Conservation (phyloP, 2,888 invertebrate genomes). For the Diaperis boleti region DNA sequence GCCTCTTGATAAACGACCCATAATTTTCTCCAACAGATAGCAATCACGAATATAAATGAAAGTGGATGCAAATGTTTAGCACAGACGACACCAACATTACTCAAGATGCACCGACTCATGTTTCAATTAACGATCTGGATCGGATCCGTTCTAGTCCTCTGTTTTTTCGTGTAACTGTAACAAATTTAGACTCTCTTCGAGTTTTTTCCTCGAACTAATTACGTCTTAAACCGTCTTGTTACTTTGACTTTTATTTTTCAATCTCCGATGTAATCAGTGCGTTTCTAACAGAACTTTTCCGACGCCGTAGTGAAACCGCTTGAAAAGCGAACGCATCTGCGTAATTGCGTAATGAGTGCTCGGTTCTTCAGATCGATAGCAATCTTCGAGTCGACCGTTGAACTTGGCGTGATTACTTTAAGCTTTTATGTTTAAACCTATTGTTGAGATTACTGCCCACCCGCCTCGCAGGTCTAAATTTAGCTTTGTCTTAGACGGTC, state of each 20-base stretch:
- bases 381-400: slow-evolving; percentile 22
- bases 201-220: slow-evolving; percentile 7
- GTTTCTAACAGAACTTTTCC: not conserved
- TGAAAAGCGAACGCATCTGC: slow-evolving; percentile 20
- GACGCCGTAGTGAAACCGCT: not conserved
- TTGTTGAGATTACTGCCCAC: slow-evolving; percentile 10
- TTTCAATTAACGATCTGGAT: too few relatives aligned
- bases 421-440: slow-evolving; percentile 13
- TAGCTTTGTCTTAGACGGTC: slow-evolving; percentile 5
- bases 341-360: slow-evolving; percentile 29
- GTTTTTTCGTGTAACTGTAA: too few relatives aligned
- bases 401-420: slow-evolving; percentile 16
- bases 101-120: too few relatives aligned
- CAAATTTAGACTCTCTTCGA: not conserved
- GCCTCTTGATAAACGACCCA: not conserved
- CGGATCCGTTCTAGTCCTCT: too few relatives aligned
- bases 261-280: not conserved
- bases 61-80: not conserved
- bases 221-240: slow-evolving; percentile 14
- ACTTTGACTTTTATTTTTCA: slow-evolving; percentile 19
- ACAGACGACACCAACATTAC: not conserved
- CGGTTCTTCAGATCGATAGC: slow-evolving; percentile 23
- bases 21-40: too few relatives aligned
- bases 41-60: not conserved
- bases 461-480: slow-evolving; percentile 4